phyloP scores from a whole-genome alignment of 2,113 vertebrate genomes.

The Ginglymostoma cirratum region DNA sequence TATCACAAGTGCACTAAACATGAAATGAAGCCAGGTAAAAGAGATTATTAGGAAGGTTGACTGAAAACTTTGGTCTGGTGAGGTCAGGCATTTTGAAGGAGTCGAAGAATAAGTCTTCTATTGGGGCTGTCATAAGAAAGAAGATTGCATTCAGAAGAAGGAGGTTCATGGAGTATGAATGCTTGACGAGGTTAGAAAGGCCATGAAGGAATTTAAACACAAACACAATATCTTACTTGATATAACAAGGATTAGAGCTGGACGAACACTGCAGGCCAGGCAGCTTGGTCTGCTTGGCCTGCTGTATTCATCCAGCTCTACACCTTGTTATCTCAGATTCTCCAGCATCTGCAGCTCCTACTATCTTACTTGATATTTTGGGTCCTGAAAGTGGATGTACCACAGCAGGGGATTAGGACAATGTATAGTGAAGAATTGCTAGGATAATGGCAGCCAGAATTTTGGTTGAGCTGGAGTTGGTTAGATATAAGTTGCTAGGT shows the following conservation, averaged over 20 bases:
- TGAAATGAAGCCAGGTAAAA: not conserved
- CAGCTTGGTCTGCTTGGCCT: no score
- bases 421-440: not conserved
- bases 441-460: not conserved
- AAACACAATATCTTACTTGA: not conserved
- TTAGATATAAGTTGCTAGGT: not conserved
- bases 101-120: not conserved
- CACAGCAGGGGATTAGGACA: not conserved
- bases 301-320: no score
- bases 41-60: not conserved
- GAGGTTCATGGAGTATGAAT: not conserved
- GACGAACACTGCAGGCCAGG: no score
- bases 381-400: not conserved
- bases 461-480: not conserved
- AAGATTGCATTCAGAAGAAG: not conserved
- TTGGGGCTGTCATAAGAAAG: no score
- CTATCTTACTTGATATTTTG: not conserved
- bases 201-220: not conserved
- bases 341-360: no score
- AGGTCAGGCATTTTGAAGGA: not conserved
- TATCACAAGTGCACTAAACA: not conserved
- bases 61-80: not conserved
- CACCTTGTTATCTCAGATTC: no score
- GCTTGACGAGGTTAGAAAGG: not conserved
- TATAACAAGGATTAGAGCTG: no score